Percentiles rank a stretch among this genome's conserved stretches.
phyloP scores from a whole-genome alignment of 2,888 invertebrate genomes.

The Candidula unifasciata region DNA sequence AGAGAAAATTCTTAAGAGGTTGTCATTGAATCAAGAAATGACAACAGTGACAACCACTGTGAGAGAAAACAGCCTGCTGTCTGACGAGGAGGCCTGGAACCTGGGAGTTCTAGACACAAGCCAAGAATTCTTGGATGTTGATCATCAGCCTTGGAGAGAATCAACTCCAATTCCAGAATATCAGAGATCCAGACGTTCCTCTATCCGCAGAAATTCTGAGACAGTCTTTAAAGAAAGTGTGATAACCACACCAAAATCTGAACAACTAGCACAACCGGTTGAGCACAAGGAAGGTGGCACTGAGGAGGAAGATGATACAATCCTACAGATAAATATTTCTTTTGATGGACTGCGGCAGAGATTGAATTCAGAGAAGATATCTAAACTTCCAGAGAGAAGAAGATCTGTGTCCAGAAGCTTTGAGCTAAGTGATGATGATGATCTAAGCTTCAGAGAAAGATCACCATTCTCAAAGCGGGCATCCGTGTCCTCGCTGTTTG shows the following conservation, averaged over 20 bases:
- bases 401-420: constrained; percentile 38
- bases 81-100: constrained; percentile 9
- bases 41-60: constrained; percentile 40
- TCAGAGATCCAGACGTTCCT: constrained; percentile 23
- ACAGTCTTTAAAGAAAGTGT: constrained; percentile 43
- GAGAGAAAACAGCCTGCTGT: constrained; percentile 35
- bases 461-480: constrained; percentile 1
- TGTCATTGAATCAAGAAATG: constrained; percentile 36
- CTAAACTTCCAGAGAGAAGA: constrained; percentile 31
- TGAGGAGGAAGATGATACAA: constrained; percentile 39
- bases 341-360: constrained; percentile 47
- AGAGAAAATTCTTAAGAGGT: constrained; percentile 29
- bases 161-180: constrained; percentile 37
- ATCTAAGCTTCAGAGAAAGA: neutral
- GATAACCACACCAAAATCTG: constrained; percentile 13
- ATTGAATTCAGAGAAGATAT: constrained; percentile 14
- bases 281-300: neutral
- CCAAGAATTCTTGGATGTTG: constrained; percentile 5
- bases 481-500: neutral
- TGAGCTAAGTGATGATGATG: constrained; percentile 35
- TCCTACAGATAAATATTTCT: constrained; percentile 49
- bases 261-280: constrained; percentile 5
- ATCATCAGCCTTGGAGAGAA: constrained; percentile 16
- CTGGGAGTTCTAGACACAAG: neutral
- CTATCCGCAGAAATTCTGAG: constrained; percentile 43